These are phyloP conservation scores for Ecdyonurus torrentis DNA, from an alignment of 2,888 invertebrate genomes.

Conservation along the genomic window DNA sequence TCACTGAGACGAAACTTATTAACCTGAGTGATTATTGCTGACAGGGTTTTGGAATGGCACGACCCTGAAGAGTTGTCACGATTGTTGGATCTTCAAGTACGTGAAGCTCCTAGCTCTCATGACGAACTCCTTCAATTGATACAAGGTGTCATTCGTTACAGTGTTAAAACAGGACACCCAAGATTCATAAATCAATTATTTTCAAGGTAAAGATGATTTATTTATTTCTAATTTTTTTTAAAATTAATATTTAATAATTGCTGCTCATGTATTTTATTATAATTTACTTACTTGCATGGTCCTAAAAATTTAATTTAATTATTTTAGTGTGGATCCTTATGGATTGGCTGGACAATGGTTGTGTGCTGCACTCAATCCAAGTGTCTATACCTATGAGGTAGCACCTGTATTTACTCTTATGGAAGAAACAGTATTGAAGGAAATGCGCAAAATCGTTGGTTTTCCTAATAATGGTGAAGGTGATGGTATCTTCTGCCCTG, in stretches of 20 bases:
- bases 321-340: constrained; percentile 50
- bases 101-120: constrained; percentile 40
- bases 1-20: too few species aligned
- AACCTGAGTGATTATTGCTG: too few species aligned
- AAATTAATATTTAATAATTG: neutral
- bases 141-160: constrained; percentile 58
- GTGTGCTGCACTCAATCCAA: constrained; percentile 70
- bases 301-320: neutral
- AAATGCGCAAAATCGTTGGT: constrained; percentile 65
- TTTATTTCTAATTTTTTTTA: neutral
- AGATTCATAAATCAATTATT: constrained; percentile 80
- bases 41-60: constrained; percentile 64
- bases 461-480: constrained; percentile 54
- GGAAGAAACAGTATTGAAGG: constrained; percentile 63
- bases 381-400: constrained; percentile 80
- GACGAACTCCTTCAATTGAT: constrained; percentile 48
- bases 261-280: neutral
- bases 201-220: constrained; percentile 36
- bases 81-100: constrained; percentile 46
- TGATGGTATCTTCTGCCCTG: constrained; percentile 79
- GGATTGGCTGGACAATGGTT: constrained; percentile 72
- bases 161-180: constrained; percentile 80
- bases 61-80: constrained; percentile 52
- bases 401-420: constrained; percentile 75
- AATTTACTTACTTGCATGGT: neutral